Percentiles rank a stretch among this genome's conserved stretches.
These are phyloP conservation scores for Heterocephalus glaber DNA, from an alignment of 2,113 vertebrate genomes.

Conservation along the genomic window DNA sequence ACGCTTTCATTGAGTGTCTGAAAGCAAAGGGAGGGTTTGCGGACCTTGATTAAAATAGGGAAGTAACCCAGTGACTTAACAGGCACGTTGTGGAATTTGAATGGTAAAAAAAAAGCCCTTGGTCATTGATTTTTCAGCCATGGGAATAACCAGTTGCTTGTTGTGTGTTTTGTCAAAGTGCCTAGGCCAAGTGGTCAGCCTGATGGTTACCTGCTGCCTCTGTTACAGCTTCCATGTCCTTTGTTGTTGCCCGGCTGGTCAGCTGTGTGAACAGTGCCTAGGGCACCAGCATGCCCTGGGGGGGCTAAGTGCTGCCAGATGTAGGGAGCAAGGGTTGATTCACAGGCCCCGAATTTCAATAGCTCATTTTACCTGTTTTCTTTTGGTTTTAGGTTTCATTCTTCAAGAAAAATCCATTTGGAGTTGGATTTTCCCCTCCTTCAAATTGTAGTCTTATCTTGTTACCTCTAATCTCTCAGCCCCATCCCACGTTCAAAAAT, in stretches of 20 bases:
- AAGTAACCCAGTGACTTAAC: conserved; percentile 74
- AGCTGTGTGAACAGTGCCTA: conserved; percentile 77
- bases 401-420: conserved; percentile 73
- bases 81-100: conserved; percentile 58
- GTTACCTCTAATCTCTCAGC: conserved; percentile 53
- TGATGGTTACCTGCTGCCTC: conserved; percentile 83
- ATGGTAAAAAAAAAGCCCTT: conserved; percentile 56
- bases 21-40: conserved; percentile 71
- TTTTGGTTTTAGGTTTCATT: conserved; percentile 81
- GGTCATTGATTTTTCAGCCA: conserved; percentile 62
- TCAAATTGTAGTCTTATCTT: conserved; percentile 68
- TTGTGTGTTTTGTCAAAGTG: conserved; percentile 74
- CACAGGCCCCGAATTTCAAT: conserved; percentile 78
- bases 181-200: conserved; percentile 62
- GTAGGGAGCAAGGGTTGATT: conserved; percentile 78
- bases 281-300: conserved; percentile 68
- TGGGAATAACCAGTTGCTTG: conserved; percentile 75
- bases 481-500: background rate
- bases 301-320: conserved; percentile 82
- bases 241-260: conserved; percentile 77
- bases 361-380: conserved; percentile 82
- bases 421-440: background rate
- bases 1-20: conserved; percentile 59
- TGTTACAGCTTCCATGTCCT: conserved; percentile 71
- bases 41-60: conserved; percentile 73